Base-by-base conservation (phyloP, 2,888 invertebrate species). In the Maniola hyperantus region DNA sequence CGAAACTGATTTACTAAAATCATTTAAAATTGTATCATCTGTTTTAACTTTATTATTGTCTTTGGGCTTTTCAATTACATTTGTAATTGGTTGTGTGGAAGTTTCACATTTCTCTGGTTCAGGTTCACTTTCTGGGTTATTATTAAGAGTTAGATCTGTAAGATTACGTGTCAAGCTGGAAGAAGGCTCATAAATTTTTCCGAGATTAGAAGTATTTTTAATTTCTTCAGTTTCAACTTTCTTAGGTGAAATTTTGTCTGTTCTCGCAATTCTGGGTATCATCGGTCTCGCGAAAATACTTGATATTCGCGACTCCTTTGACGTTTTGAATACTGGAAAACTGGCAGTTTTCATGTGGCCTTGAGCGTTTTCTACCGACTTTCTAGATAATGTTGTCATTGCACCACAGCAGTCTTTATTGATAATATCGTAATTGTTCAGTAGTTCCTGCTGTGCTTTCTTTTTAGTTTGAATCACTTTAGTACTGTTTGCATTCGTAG, bases 131-230 rank as follows among this genome's bases (percentile, higher is more conserved):
- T 18, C 42, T 60, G 54, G 1, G 13, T 11, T 46, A 33, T 46
- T 20, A 54, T 51, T 57, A 53, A 8, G 46, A 53, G n/a, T 53
- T 10, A 18, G 11, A 46, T 44, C 54, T 64, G 66, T 61, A 58
- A 42, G 44, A 20, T 57, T 59, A 61, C 44, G 64, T 63, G 51
- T 34, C 64, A 62, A 58, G 44, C 72, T 71, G 6, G 65, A 42
- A 36, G 36, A 42, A 46, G 34, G 8, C 68, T 77, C 74, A 18
- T 69, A 44, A 64, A 83, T 80, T 97, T 68, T 97, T 96, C 87
- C 97, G 96, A 88, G 97, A 97, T 74, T 97, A 96, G 78, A 81
- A 34, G 69, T 55, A 18, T 84, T 83, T 66, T 83, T 83, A 64
- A 66, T 53, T 34, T 65, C 39, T 66, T 71, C 70, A 42, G 58